phyloP scores from a whole-genome alignment of 1,140 invertebrate genomes.

The Lerema accius region DNA sequence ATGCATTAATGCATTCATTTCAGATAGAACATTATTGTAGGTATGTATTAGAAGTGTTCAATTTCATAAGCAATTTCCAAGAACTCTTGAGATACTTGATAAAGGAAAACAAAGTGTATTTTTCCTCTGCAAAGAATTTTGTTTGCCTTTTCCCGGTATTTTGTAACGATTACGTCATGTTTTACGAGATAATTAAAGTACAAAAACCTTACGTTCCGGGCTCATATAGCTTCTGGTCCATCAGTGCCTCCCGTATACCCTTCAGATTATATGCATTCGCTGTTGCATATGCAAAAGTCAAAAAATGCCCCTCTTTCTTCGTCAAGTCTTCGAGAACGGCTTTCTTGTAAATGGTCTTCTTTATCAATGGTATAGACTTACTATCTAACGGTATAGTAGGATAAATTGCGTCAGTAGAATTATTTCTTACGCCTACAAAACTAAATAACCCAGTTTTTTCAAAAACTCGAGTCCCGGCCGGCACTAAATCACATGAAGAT shows the following conservation, averaged over 20 bases:
- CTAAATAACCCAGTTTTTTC: conserved; percentile 50
- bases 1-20: no score
- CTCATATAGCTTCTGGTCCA: conserved; percentile 74
- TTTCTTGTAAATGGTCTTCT: conserved; percentile 71
- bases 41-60: no score
- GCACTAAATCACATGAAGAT: conserved; percentile 33
- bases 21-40: no score
- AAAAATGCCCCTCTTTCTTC: conserved; percentile 69
- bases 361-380: conserved; percentile 65
- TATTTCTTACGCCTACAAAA: conserved; percentile 44
- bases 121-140: neutral
- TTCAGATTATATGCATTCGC: conserved; percentile 72
- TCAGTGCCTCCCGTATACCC: conserved; percentile 60
- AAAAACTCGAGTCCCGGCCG: conserved; percentile 44
- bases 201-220: conserved; percentile 67
- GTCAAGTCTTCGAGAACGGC: conserved; percentile 56
- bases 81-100: no score
- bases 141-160: conserved; percentile 3
- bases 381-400: conserved; percentile 64
- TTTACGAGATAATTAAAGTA: conserved; percentile 23
- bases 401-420: conserved; percentile 55
- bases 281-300: conserved; percentile 73
- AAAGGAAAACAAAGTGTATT: neutral
- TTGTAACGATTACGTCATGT: conserved; percentile 44
- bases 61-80: no score